Evolutionary conservation across 2,113 vertebrate species (phyloP).

Genomic region (Cyprinodon variegatus): DNA sequence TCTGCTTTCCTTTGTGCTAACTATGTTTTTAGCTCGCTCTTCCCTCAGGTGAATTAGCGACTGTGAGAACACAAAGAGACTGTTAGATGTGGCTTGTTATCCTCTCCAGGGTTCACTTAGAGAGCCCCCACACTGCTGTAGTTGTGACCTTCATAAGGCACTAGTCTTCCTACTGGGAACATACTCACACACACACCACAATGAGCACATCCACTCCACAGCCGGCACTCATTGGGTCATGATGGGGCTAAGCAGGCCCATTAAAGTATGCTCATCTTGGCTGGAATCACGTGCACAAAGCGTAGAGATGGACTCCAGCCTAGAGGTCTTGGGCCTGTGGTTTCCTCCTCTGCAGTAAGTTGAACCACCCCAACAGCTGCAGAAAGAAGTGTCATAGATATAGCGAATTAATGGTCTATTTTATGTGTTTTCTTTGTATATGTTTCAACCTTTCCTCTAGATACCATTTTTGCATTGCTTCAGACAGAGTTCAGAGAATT

Average conservation of each 20-base stretch:
- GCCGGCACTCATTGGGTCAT: slow-evolving; percentile 82
- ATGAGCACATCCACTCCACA: slow-evolving; percentile 78
- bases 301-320: slow-evolving; percentile 71
- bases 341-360: slow-evolving; percentile 38
- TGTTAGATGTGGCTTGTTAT: slow-evolving; percentile 73
- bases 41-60: slow-evolving; percentile 63
- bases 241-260: slow-evolving; percentile 83
- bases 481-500: slow-evolving; percentile 56
- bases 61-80: slow-evolving; percentile 69
- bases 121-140: slow-evolving; percentile 77
- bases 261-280: slow-evolving; percentile 82
- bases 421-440: slow-evolving; percentile 18
- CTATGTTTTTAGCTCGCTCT: slow-evolving; percentile 46
- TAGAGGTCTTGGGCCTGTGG: slow-evolving; percentile 55
- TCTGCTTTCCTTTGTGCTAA: slow-evolving; percentile 39
- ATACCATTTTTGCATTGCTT: slow-evolving; percentile 52
- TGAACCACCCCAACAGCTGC: slow-evolving; percentile 10
- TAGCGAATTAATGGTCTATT: slow-evolving; percentile 36
- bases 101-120: slow-evolving; percentile 79
- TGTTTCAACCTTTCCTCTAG: slow-evolving; percentile 54
- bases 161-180: slow-evolving; percentile 79
- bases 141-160: slow-evolving; percentile 82
- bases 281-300: slow-evolving; percentile 76
- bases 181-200: slow-evolving; percentile 48
- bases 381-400: slow-evolving; percentile 24